Evolutionary conservation across 2,888 invertebrate genomes (phyloP).

Genomic region (Tetanocera ferruginea): DNA sequence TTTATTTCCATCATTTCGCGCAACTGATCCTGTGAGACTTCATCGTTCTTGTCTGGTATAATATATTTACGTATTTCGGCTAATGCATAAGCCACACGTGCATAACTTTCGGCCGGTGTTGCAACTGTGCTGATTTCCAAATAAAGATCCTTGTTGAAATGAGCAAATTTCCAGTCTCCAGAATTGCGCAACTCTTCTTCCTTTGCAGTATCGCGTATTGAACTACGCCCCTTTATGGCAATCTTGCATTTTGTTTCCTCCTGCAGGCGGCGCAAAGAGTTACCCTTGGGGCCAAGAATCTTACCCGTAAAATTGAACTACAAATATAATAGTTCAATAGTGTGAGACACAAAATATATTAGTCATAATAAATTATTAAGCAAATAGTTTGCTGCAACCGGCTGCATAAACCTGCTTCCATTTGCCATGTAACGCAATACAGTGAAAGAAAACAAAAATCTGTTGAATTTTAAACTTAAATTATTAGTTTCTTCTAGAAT

Average conservation of each 20-base stretch:
- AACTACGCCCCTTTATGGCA: slow-evolving; percentile 91
- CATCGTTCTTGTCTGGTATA: slow-evolving; percentile 76
- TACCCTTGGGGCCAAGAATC: slow-evolving; percentile 92
- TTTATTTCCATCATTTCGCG: slow-evolving; percentile 74
- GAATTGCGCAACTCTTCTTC: slow-evolving; percentile 85
- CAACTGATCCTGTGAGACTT: slow-evolving; percentile 85
- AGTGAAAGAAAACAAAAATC: too few relatives aligned
- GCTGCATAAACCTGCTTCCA: too few relatives aligned
- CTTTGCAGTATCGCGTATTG: slow-evolving; percentile 89
- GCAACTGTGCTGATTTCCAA: slow-evolving; percentile 89
- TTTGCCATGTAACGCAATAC: too few relatives aligned
- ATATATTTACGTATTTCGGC: slow-evolving; percentile 79
- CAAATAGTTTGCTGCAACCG: too few relatives aligned
- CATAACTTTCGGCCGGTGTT: slow-evolving; percentile 87
- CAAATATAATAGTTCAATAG: slow-evolving; percentile 56
- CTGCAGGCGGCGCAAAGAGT: slow-evolving; percentile 90
- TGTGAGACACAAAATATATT: too few relatives aligned
- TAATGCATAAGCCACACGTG: slow-evolving; percentile 84
- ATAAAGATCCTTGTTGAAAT: slow-evolving; percentile 88
- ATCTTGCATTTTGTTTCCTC: slow-evolving; percentile 96
- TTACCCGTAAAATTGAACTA: slow-evolving; percentile 97
- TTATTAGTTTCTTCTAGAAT: too few relatives aligned
- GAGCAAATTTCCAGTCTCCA: slow-evolving; percentile 88
- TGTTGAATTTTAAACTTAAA: too few relatives aligned
- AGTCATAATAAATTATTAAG: too few relatives aligned